Base-by-base conservation (phyloP, 2,888 invertebrate genomes). In the Athetis lepigone region DNA sequence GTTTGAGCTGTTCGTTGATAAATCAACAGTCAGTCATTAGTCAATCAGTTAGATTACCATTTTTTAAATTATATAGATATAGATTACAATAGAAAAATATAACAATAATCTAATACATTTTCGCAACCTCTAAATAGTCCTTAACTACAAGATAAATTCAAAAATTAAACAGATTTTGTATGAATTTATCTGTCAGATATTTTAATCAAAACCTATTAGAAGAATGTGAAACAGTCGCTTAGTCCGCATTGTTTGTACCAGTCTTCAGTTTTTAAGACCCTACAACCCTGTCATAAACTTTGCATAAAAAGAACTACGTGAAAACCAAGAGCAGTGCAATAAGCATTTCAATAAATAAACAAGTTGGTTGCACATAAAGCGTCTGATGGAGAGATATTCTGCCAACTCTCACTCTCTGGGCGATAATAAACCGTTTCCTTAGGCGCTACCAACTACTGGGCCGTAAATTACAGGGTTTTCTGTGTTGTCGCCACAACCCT, bases 391-490 rank as follows among this genome's bases (percentile, higher is more conserved):
- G 78, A 47, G 66, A 57, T 80, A 59, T 79, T 80, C 76, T 75
- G 71, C 69, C 70, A 63, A 69, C 79, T 78, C 81, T 75, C 76
- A 70, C 78, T 82, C 81, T 75, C 80, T 67, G 60, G 67, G 68
- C 71, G 67, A 80, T 88, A 89, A 88, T 88, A 88, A 89, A 89
- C 85, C 84, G 88, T 83, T 86, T 87, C 85, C 85, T 86, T 86
- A 85, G 87, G 87, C 86, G 82, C 80, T 82, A 81, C 80, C 78
- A 87, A 86, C 85, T 87, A 86, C 83, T 65, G 77, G 18, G 70
- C 75, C 72, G 84, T 88, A 88, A 88, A 88, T 88, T 88, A 88
- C 85, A 79, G 81, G 77, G 85, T 84, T 85, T 85, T 85, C 75
- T 81, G 81, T 81, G 84, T 84, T 83, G 84, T 87, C 85, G 78